Base-by-base conservation (phyloP, 2,113 vertebrate genomes). In the Salvelinus sp. region DNA sequence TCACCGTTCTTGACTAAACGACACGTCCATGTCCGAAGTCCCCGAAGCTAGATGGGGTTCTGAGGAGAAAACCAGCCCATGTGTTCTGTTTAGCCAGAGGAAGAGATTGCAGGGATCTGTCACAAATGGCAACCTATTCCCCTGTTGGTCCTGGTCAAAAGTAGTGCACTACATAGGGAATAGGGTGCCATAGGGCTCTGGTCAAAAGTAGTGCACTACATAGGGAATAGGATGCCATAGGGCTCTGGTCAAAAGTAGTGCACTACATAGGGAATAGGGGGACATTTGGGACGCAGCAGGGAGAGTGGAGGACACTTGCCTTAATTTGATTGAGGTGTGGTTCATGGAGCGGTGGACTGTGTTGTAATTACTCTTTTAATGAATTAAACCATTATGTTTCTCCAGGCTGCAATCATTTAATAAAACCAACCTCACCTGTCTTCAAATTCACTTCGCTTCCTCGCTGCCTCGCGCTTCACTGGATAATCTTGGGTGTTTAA, bases 281-380 rank as follows among this genome's bases (percentile, higher is more conserved):
- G 33, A 6, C 33, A 38, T 38, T 38, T 38, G 80, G 58, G 23
- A 69, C 14, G 58, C 50, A 48, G 54, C 4, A 2, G 3, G 48
- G 68, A 72, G 54, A 58, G 22, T 70, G 74, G 79, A 16, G 62
- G 67, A 82, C 78, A 79, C 80, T 16, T 85, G 77, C 80, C 90
- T 88, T 79, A 79, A 89, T 87, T 89, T 95, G 93, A 95, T 93
- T 93, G 93, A 95, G 94, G 91, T 89, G 78, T 70, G 80, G 84
- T 93, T 93, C 86, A 73, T 85, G 86, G 88, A 92, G 92, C 86
- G 78, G 79, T 91, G 93, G 89, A 88, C 92, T 92, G 85, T 91
- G 90, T 92, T 91, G 92, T 95, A 95, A 95, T 95, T 95, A 95
- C 93, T 94, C 93, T 92, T 89, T 93, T 93, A 94, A 95, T 96